These are phyloP conservation scores for Hydrophis major DNA, from an alignment of 2,797 vertebrate species.

Conservation along the genomic window DNA sequence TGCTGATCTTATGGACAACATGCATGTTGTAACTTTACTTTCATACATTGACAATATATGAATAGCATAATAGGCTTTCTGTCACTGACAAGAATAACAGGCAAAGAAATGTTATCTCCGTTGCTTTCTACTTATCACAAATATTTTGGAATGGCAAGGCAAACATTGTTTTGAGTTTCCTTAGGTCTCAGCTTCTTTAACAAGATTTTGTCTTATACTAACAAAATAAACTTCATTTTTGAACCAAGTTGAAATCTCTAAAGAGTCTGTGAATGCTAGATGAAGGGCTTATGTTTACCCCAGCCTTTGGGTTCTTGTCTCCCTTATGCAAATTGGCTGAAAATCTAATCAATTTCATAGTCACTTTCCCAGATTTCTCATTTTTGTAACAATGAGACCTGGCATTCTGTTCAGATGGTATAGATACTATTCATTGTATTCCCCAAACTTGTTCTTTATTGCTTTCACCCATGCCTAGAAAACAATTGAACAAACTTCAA, in stretches of 20 bases:
- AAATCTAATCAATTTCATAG: not conserved
- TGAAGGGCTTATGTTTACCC: not conserved
- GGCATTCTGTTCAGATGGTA: not conserved
- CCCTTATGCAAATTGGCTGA: not conserved
- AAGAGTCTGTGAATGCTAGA: not conserved
- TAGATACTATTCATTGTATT: not conserved
- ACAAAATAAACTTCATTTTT: not conserved
- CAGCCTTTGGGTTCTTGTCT: not conserved
- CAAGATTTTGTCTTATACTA: not conserved
- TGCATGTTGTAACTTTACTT: not conserved
- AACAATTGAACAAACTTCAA: not conserved
- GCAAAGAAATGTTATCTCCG: not conserved
- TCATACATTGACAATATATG: not conserved
- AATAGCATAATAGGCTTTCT: not conserved
- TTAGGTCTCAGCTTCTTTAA: not conserved
- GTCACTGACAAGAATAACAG: not conserved
- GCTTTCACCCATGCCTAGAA: not conserved
- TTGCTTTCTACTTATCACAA: not conserved
- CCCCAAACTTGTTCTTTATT: not conserved
- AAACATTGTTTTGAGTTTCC: not conserved
- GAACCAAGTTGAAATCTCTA: not conserved
- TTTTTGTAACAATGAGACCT: not conserved
- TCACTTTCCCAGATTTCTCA: not conserved
- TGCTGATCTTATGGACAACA: not conserved
- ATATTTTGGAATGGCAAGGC: not conserved